Conservation (phyloP, 2,797 vertebrate genomes). For the Orestias chungarensis region DNA sequence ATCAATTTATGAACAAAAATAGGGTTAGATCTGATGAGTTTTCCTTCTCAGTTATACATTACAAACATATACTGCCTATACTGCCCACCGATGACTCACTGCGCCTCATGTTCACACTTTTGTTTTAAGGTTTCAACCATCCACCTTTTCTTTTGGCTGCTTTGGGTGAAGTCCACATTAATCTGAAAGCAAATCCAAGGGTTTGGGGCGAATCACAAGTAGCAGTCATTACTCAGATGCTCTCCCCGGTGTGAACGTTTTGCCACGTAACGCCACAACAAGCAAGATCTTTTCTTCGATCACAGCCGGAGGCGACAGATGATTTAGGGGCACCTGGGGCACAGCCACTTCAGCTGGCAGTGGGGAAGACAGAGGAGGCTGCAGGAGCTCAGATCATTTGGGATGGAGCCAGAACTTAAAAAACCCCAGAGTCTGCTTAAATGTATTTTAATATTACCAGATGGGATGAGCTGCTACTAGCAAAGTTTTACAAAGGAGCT, state of each 20-base stretch:
- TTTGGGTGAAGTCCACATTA: constrained; percentile 41
- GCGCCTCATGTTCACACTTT: constrained; percentile 1
- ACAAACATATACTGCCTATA: not conserved
- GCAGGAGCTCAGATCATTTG: not conserved
- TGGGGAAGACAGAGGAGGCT: not conserved
- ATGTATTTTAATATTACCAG: not conserved
- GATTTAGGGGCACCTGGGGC: constrained; percentile 3
- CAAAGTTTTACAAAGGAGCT: not conserved
- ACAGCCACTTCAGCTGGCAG: not conserved
- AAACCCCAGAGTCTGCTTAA: not conserved
- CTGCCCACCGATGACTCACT: not conserved
- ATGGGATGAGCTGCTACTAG: not conserved
- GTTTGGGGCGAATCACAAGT: constrained; percentile 17
- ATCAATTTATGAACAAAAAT: not conserved
- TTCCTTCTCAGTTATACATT: not conserved
- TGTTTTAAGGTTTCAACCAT: constrained; percentile 22
- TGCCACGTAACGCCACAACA: constrained; percentile 19
- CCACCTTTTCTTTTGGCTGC: constrained; percentile 8
- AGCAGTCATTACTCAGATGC: constrained; percentile 45
- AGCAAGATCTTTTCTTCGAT: constrained; percentile 7
- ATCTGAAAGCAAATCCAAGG: constrained; percentile 32
- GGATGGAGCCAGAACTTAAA: not conserved
- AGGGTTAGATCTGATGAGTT: not conserved
- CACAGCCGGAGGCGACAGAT: constrained; percentile 5
- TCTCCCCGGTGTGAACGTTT: constrained; percentile 27